Evolutionary conservation across 2,888 invertebrate genomes (phyloP).

Genomic region (Lycia hirtaria): DNA sequence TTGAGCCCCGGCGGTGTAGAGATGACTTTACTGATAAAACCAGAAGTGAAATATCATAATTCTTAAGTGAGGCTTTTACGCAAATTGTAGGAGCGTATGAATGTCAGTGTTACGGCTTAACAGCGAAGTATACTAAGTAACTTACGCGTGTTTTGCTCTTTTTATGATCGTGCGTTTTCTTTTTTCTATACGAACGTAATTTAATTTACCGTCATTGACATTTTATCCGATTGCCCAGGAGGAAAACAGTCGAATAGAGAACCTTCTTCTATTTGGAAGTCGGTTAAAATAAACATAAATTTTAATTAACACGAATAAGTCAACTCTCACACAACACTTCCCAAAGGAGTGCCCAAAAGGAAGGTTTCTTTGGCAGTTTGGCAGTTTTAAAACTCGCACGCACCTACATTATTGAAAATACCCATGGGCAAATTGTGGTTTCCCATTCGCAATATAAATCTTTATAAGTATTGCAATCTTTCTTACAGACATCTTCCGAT

Average conservation of each 20-base stretch:
- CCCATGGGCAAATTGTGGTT: constrained; percentile 3
- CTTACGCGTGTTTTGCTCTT: constrained; percentile 15
- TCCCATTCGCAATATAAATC: constrained; percentile 19
- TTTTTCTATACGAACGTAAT: neutral
- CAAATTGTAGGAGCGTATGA: constrained; percentile 23
- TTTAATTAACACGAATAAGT: too few species aligned
- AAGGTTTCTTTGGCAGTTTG: too few species aligned
- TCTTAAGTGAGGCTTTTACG: constrained; percentile 26
- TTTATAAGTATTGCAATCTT: constrained; percentile 16
- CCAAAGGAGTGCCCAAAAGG: too few species aligned
- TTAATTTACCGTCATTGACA: neutral
- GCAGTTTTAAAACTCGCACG: too few species aligned
- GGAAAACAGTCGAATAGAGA: too few species aligned
- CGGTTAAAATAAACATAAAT: too few species aligned
- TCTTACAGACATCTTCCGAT: constrained; percentile 23
- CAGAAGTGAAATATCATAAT: constrained; percentile 28
- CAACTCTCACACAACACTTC: too few species aligned
- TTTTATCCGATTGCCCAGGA: neutral
- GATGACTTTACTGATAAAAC: constrained; percentile 15
- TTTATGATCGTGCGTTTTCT: constrained; percentile 5
- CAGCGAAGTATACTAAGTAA: constrained; percentile 17
- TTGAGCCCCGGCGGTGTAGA: constrained; percentile 8
- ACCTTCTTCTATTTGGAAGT: too few species aligned
- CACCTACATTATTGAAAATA: constrained; percentile 9
- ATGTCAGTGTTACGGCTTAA: constrained; percentile 23